Base-by-base conservation (phyloP, 2,888 invertebrate genomes). In the Ochropleura plecta region DNA sequence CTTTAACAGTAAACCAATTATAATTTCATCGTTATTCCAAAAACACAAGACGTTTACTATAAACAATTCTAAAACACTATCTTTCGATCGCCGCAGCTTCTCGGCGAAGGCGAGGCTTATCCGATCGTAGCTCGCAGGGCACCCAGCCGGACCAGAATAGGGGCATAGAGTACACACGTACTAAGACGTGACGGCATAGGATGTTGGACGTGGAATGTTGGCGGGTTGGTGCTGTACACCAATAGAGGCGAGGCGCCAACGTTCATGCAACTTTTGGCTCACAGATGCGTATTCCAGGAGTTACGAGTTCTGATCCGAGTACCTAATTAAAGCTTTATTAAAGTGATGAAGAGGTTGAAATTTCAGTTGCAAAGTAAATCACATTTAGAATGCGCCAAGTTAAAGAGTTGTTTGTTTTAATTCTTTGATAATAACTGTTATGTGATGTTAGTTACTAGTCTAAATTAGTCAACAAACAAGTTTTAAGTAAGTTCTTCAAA, bases 61-160 rank as follows among this genome's bases (percentile, higher is more conserved):
- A 87, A 76, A 85, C 87, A 78, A 81, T 86, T 81, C 70, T 76
- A 73, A 71, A 79, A 79, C 68, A 68, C 70, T 86, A 86, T 86
- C 86, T 67, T 63, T 77, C 42, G 79, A 86, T 86, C 86, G 76
- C 70, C 55, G 70, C 67, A 70, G 82, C 77, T 84, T 74, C 79
- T 82, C 82, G 42, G 53, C 60, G 81, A 73, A 81, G 78, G 76
- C 75, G 75, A 72, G 70, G 68, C 77, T 75, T 86, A 87, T 87
- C 88, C 71, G 88, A 86, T 86, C 67, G 81, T 70, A 20, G 70
- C 57, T 65, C 66, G 64, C 79, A 65, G 75, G 66, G 86, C 86
- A 84, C 87, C 86, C 82, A 82, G 66, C 49, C 69, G 73, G 73
- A 84, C 80, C 76, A 82, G 84, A 82, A 85, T 82, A 83, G 70